Percentiles rank a stretch among this genome's conserved stretches.
Evolutionary conservation across 2,888 invertebrate species (phyloP).

Genomic region (Isoperla grammatica): DNA sequence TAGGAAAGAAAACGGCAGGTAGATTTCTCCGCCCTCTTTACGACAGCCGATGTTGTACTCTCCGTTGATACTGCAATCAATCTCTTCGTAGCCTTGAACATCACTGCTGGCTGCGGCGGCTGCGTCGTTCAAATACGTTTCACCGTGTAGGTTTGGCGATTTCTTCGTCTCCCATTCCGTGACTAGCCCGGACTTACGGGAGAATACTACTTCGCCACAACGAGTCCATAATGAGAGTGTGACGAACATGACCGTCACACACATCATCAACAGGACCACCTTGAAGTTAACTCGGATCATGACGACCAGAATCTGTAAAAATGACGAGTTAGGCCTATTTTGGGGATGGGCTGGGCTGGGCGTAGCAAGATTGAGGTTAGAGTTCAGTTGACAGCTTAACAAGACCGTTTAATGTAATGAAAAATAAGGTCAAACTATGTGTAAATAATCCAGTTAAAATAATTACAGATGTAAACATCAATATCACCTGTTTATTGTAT

Average conservation of each 20-base stretch:
- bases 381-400: too few relatives aligned
- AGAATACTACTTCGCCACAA: conserved; percentile 55
- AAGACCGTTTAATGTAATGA: too few relatives aligned
- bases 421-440: too few relatives aligned
- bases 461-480: too few relatives aligned
- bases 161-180: conserved; percentile 28
- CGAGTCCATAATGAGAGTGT: conserved; percentile 69
- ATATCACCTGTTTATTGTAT: too few relatives aligned
- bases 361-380: background rate
- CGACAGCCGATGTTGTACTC: conserved; percentile 75
- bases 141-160: conserved; percentile 15
- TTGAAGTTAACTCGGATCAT: conserved; percentile 77
- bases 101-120: conserved; percentile 40
- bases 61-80: conserved; percentile 85
- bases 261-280: conserved; percentile 60
- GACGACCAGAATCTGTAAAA: conserved; percentile 42
- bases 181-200: background rate
- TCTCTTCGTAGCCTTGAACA: conserved; percentile 54
- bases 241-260: conserved; percentile 58
- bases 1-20: conserved; percentile 86
- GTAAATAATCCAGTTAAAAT: too few relatives aligned
- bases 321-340: background rate
- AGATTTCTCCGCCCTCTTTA: conserved; percentile 79
- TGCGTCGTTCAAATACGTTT: conserved; percentile 23
- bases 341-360: background rate